Evolutionary conservation across 2,888 invertebrate genomes (phyloP).

Genomic region (Dascillus cervinus): DNA sequence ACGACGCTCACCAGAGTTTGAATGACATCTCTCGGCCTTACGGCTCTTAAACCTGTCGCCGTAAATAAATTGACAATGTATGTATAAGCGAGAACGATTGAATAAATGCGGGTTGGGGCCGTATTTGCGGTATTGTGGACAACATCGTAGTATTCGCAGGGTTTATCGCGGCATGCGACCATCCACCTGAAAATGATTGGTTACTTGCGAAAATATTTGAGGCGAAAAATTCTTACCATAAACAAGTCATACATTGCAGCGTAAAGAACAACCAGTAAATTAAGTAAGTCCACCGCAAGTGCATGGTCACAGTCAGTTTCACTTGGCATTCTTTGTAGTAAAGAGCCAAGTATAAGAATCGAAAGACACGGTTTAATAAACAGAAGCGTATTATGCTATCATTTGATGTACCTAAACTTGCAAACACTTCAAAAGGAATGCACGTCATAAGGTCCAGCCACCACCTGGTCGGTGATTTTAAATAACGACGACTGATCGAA

Average conservation of each 20-base stretch:
- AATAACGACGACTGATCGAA: constrained; percentile 16
- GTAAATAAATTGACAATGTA: too few relatives aligned
- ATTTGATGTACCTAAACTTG: constrained; percentile 1
- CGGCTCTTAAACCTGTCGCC: too few relatives aligned
- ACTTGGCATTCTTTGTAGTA: constrained; percentile 14
- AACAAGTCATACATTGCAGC: constrained; percentile 8
- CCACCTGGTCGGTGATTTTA: constrained; percentile 12
- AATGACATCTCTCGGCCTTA: too few relatives aligned
- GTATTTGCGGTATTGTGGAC: too few relatives aligned
- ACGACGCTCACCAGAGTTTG: too few relatives aligned
- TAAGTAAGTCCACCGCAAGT: constrained; percentile 18
- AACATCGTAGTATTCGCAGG: too few relatives aligned
- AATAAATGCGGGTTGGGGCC: too few relatives aligned
- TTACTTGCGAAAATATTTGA: too few relatives aligned
- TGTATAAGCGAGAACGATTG: too few relatives aligned
- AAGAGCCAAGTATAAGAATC: constrained; percentile 12
- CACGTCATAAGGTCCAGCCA: constrained; percentile 20
- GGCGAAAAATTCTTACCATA: constrained; percentile 10
- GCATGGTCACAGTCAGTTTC: constrained; percentile 13
- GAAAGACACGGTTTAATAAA: constrained; percentile 11
- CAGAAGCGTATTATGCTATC: constrained; percentile 4
- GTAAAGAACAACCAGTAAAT: constrained; percentile 7
- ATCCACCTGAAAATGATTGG: too few relatives aligned
- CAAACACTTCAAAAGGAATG: constrained; percentile 20
- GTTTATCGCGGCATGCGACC: too few relatives aligned